Evolutionary conservation across 92 coral and sea anemone genomes (phyloP), one percentile per base, ranked within the genome.

Genomic region (Porites divaricata): DNA sequence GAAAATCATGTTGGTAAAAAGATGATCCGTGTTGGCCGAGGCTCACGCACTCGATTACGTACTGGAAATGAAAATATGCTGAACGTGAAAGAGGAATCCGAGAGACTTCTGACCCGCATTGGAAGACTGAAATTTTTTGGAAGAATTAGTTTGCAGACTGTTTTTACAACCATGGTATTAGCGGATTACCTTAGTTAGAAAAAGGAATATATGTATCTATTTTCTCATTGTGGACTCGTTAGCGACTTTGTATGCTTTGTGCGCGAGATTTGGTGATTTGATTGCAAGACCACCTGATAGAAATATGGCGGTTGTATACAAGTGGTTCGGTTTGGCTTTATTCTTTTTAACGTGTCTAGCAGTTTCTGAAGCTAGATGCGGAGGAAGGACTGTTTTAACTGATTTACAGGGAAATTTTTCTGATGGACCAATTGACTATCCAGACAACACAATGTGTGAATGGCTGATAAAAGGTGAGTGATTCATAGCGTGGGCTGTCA

Each of bases 381-480:
- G 92, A 1, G 98, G 98, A 62, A 91, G 90, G 80, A 89, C 95
- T 49, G 63, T 83, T 56, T 76, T 92, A 68, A 83, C 81, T 26
- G 88, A 67, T 35, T 89, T 89, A 74, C 83, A 87, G 59, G 98
- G 98, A 67, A 84, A 86, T 4, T 82, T 94, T 48, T 19, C 80
- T 11, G 88, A 86, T 74, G 95, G 93, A 14, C 83, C 87, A 4
- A 75, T 51, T 26, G 52, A 70, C 1, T 93, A 93, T 80, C 92
- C 93, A 7, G 71, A 9, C 3, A 83, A 91, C 59, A 81, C 89
- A 25, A 86, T 70, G 19, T 94, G 95, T 24, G 95, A 94, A 76
- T 94, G 98, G 98, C 87, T 94, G 16, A 94, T 94, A 23, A 85
- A 81, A 83, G 96, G 96, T 92, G 70, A 10, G 81, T 59, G n/a